phyloP scores from a whole-genome alignment of 2,888 invertebrate genomes.

The Pristionchus maxplancki region DNA sequence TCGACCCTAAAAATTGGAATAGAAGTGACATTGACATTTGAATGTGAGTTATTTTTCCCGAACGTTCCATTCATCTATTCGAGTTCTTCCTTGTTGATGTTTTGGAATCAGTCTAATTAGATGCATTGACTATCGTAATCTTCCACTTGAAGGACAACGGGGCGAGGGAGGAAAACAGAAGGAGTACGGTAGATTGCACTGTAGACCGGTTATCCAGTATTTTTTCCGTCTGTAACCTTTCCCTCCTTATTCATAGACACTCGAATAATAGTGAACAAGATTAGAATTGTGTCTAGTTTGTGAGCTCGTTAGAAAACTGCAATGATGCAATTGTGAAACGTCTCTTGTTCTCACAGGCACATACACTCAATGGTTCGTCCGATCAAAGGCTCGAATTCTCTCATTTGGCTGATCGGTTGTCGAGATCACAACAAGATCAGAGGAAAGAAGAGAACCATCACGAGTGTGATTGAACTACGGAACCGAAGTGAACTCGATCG shows the following conservation, averaged over 20 bases:
- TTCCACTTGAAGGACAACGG: background rate
- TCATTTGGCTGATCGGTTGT: background rate
- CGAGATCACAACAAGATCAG: constrained; percentile 23
- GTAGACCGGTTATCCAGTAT: background rate
- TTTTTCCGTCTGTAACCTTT: background rate
- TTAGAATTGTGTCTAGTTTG: background rate
- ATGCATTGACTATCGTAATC: background rate
- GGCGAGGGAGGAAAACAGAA: background rate
- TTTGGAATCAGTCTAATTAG: background rate
- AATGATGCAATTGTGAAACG: background rate
- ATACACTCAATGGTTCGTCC: background rate
- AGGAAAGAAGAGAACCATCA: background rate
- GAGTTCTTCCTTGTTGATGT: background rate
- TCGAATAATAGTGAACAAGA: background rate
- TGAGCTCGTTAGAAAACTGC: background rate
- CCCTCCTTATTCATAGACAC: too few species aligned
- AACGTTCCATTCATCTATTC: background rate
- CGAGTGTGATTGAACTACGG: constrained; percentile 10
- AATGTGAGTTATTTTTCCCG: background rate
- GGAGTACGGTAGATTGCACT: background rate
- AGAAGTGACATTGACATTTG: too few species aligned
- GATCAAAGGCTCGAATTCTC: background rate
- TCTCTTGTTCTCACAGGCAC: background rate
- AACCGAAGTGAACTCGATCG: background rate
- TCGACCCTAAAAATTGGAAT: too few species aligned